Evolutionary conservation across 2,797 vertebrate species (phyloP).

Genomic region (Tragopan temminckii): DNA sequence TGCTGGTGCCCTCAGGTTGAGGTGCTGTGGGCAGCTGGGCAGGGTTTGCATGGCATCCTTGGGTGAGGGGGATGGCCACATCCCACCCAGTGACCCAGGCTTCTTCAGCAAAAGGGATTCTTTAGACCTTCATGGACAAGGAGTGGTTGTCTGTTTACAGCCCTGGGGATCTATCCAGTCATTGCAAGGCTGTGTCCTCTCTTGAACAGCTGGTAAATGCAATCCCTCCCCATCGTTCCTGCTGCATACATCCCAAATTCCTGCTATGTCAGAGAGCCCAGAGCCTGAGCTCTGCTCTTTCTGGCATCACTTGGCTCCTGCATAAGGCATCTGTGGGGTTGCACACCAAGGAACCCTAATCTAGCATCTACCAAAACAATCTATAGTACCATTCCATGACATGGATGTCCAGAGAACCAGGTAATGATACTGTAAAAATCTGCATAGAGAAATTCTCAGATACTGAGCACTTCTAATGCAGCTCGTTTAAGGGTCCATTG

Average conservation of each 20-base stretch:
- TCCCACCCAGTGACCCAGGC: fast-evolving
- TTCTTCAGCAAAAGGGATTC: background rate
- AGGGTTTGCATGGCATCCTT: background rate
- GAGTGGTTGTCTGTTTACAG: background rate
- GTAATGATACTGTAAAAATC: background rate
- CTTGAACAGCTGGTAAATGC: background rate
- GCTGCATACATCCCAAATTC: background rate
- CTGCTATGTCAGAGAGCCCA: fast-evolving
- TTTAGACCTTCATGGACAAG: fast-evolving
- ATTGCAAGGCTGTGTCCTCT: background rate
- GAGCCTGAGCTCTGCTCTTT: background rate
- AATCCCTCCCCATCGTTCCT: fast-evolving
- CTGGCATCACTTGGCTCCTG: background rate
- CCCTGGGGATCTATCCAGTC: background rate
- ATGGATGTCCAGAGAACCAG: background rate
- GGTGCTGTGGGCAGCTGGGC: background rate
- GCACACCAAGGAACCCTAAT: background rate
- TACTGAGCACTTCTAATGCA: background rate
- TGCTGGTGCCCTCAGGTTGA: background rate
- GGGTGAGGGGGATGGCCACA: background rate
- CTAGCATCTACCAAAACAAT: background rate
- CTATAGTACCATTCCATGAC: background rate
- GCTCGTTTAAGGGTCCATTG: background rate
- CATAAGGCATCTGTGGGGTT: background rate
- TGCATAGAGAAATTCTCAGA: background rate